These are phyloP conservation scores for Notodonta ziczac DNA, from an alignment of 2,888 invertebrate genomes.

Conservation along the genomic window DNA sequence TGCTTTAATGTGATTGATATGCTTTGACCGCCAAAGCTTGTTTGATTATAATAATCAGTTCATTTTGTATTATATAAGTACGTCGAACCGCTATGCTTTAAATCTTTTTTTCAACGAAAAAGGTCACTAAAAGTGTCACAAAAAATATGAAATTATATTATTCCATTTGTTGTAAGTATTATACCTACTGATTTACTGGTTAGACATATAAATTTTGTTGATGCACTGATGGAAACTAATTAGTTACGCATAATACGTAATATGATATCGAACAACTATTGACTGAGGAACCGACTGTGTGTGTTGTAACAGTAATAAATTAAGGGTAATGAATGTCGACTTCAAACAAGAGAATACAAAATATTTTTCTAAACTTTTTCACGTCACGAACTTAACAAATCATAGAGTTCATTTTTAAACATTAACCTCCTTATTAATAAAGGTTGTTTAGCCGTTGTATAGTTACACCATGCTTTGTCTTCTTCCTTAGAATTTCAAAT, in stretches of 20 bases:
- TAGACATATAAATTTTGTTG: conserved; percentile 18
- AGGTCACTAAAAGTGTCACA: conserved; percentile 75
- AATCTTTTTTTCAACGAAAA: conserved; percentile 58
- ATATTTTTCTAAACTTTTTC: conserved; percentile 84
- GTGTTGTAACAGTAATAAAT: conserved; percentile 58
- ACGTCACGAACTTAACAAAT: conserved; percentile 64
- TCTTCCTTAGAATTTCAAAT: too few relatives aligned
- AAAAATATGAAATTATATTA: conserved; percentile 29
- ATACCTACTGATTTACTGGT: neutral
- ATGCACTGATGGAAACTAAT: conserved; percentile 30
- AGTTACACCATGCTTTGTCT: too few relatives aligned
- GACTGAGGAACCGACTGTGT: conserved; percentile 80
- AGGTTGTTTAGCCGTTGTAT: too few relatives aligned
- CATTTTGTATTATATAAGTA: conserved; percentile 36
- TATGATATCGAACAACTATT: conserved; percentile 57
- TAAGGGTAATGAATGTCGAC: conserved; percentile 76
- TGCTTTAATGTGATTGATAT: conserved; percentile 48
- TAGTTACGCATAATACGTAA: conserved; percentile 35
- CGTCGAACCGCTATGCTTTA: conserved; percentile 45
- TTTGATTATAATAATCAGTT: conserved; percentile 43
- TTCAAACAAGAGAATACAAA: conserved; percentile 65
- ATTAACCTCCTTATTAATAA: conserved; percentile 31
- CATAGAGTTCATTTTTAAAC: conserved; percentile 65
- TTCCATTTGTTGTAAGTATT: conserved; percentile 24
- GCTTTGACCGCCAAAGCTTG: conserved; percentile 65